phyloP scores from a whole-genome alignment of 2,113 vertebrate species.

The Eretmochelys imbricata region DNA sequence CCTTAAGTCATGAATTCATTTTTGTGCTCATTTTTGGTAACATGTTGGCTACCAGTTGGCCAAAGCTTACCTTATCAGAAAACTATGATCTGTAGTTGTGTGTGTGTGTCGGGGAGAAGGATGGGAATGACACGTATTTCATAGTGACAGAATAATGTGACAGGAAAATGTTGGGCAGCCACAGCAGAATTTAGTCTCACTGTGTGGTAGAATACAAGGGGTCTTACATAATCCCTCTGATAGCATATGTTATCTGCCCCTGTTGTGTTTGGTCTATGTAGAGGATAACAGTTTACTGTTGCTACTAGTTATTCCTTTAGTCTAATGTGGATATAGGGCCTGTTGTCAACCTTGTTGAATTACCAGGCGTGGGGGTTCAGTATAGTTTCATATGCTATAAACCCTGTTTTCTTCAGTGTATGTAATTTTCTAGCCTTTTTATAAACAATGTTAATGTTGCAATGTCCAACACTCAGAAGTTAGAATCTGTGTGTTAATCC shows the following conservation, averaged over 20 bases:
- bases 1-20: neutral
- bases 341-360: neutral
- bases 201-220: neutral
- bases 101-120: neutral
- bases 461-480: neutral
- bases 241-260: neutral
- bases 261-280: neutral
- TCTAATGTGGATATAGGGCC: neutral
- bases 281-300: neutral
- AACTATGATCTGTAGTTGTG: neutral
- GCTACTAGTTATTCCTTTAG: neutral
- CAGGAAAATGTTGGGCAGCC: too few relatives aligned
- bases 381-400: neutral
- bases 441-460: neutral
- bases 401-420: neutral
- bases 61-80: neutral
- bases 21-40: accelerated
- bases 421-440: neutral
- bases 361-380: neutral
- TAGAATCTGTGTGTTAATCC: neutral
- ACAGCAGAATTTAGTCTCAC: neutral
- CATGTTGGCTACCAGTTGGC: neutral
- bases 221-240: neutral
- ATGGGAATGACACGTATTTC: neutral
- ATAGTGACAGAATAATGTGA: neutral